Evolutionary conservation across 2,888 invertebrate species (phyloP).

Genomic region (Nematopogon swammerdamellus): DNA sequence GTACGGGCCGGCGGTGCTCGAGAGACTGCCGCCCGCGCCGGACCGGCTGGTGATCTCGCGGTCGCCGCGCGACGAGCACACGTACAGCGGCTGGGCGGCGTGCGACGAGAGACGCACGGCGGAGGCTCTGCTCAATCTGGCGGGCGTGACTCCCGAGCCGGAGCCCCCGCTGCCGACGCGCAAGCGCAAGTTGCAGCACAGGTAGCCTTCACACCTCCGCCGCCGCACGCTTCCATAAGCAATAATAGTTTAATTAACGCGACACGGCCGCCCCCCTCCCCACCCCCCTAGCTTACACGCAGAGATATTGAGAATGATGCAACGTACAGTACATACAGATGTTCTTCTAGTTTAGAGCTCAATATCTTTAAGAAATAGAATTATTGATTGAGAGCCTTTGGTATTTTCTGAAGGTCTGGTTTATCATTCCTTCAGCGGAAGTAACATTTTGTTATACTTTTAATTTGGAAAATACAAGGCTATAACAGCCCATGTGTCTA

Average conservation of each 20-base stretch:
- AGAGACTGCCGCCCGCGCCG: slow-evolving; percentile 46
- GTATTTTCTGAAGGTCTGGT: too few species aligned
- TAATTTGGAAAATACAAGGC: too few species aligned
- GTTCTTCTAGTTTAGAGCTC: too few species aligned
- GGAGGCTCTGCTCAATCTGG: slow-evolving; percentile 47
- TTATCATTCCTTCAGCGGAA: too few species aligned
- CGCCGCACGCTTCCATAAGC: not conserved
- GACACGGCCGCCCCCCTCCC: too few species aligned
- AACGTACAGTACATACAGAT: too few species aligned
- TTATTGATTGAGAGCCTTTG: too few species aligned
- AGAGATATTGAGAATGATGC: too few species aligned
- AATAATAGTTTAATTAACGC: not conserved
- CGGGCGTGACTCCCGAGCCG: slow-evolving; percentile 24
- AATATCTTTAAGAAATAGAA: too few species aligned
- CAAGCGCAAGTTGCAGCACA: not conserved
- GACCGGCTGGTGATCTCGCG: slow-evolving; percentile 69
- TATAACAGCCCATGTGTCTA: too few species aligned
- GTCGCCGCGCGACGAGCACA: slow-evolving; percentile 91
- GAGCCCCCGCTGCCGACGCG: slow-evolving; percentile 18
- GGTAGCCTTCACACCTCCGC: not conserved
- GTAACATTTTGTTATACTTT: too few species aligned
- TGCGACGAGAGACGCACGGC: slow-evolving; percentile 48
- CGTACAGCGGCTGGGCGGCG: slow-evolving; percentile 65
- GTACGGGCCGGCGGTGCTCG: slow-evolving; percentile 70
- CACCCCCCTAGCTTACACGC: too few species aligned